phyloP scores from a whole-genome alignment of 1,140 invertebrate species.

The Caerostris extrusa region DNA sequence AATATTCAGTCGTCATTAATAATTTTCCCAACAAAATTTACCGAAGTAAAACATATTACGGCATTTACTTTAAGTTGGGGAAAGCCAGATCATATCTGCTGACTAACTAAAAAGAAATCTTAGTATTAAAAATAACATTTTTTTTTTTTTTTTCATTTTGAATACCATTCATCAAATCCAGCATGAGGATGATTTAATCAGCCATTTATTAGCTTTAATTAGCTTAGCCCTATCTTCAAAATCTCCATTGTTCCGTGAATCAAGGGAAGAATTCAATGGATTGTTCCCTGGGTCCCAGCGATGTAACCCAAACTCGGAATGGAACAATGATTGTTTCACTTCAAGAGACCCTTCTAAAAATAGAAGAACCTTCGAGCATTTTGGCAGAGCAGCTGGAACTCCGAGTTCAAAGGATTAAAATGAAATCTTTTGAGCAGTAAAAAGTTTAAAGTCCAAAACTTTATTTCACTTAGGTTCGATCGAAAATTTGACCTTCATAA shows the following conservation, averaged over 20 bases:
- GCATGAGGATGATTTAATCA: background rate
- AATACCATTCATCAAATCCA: background rate
- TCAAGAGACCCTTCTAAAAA: background rate
- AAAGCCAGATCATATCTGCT: too few species aligned
- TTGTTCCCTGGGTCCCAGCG: background rate
- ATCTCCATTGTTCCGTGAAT: background rate
- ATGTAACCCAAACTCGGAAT: background rate
- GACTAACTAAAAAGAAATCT: too few species aligned
- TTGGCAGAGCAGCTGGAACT: background rate
- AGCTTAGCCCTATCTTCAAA: background rate
- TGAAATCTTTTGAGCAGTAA: background rate
- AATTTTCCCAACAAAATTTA: too few species aligned
- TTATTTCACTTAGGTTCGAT: too few species aligned
- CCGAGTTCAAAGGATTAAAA: conserved; percentile 1
- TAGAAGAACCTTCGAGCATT: background rate
- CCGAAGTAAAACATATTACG: too few species aligned
- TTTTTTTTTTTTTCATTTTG: too few species aligned
- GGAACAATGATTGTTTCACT: conserved; percentile 2
- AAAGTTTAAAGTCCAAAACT: too few species aligned
- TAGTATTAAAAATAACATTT: too few species aligned
- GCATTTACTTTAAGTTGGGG: too few species aligned
- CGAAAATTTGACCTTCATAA: too few species aligned
- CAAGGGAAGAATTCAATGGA: too few species aligned
- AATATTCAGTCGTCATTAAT: too few species aligned
- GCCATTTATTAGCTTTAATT: background rate